A percentile compares a stretch with the other conserved stretches of the same genome.
Conservation (phyloP, 2,888 invertebrate species). For the Zootermopsis nevadensis region DNA sequence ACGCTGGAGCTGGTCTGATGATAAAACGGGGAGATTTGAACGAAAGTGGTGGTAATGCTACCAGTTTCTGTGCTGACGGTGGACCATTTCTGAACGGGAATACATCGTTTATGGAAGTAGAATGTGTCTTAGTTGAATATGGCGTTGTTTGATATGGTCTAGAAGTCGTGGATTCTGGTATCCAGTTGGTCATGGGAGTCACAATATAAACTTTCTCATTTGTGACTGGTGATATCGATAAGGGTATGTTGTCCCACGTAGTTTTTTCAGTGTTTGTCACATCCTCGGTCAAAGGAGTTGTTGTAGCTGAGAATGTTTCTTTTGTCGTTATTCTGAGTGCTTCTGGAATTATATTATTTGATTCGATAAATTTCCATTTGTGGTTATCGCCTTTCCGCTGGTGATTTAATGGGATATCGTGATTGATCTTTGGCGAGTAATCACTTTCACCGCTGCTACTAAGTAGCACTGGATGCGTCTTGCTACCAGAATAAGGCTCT, state of each 20-base stretch:
- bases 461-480: constrained; percentile 60
- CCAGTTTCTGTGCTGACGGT: constrained; percentile 9
- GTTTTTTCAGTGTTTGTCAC: constrained; percentile 57
- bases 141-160: neutral
- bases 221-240: constrained; percentile 79
- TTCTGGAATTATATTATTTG: constrained; percentile 49
- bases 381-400: constrained; percentile 26
- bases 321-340: constrained; percentile 9
- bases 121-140: constrained; percentile 52
- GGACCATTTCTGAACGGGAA: constrained; percentile 51
- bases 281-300: constrained; percentile 56
- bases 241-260: constrained; percentile 75
- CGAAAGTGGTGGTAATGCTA: constrained; percentile 56
- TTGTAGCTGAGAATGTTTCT: constrained; percentile 44
- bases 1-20: constrained; percentile 69
- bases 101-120: constrained; percentile 45
- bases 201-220: constrained; percentile 86
- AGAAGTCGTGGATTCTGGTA: constrained; percentile 54
- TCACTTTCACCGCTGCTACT: neutral
- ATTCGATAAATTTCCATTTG: constrained; percentile 48
- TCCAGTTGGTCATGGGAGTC: constrained; percentile 71
- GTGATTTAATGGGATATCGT: neutral
- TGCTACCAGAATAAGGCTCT: constrained; percentile 60
- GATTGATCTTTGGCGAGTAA: neutral
- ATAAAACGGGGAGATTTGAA: constrained; percentile 68